Base-by-base conservation (phyloP, 2,888 invertebrate genomes). In the Malthinus flaveolus region DNA sequence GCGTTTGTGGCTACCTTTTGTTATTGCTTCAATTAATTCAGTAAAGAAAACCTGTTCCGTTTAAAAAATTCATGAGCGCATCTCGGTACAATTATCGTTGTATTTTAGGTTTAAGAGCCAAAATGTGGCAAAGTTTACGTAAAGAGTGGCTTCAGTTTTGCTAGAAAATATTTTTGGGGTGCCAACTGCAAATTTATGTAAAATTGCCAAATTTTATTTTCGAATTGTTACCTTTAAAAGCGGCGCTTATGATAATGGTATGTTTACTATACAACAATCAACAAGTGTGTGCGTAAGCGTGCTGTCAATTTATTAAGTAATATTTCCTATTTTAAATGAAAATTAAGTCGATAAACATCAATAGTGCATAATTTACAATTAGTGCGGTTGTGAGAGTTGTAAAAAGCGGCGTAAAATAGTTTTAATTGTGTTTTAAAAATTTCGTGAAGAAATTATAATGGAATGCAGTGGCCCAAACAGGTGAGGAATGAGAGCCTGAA, bases 401-500 rank as follows among this genome's bases (percentile, higher is more conserved):
- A 10, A 32, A 23, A 23, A 23, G 5, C 23, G 5, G 5, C 5
- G 31, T 10, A 37, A 12, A n/a, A 12, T 42, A 7, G 32, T 9
- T 6, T n/a, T 48, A 54, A 54, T 32, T 48, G 11, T 32, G n/a
- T 31, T 23, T 5, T 33, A 42, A 42, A 54, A 54, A 42, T 49
- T 54, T 42, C 42, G 48, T 39, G 34, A 15, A 36, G 36, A 59
- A 51, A 60, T 56, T 52, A 57, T 47, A 53, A 62, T 64, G 66
- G 66, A 63, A 66, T 66, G 66, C 52, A 56, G 56, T 54, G 53
- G 62, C 53, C 63, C 56, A 56, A 58, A 57, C 56, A 62, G 58
- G 58, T 58, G 60, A 63, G 61, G 63, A 66, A 58, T 61, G 61
- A 61, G 66, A 61, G 66, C 66, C 66, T 49, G 58, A 62, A 66